A percentile compares a stretch with the other conserved stretches of the same genome.
These are phyloP conservation scores for Lucilia cuprina DNA, from an alignment of 1,140 invertebrate species.

Conservation along the genomic window DNA sequence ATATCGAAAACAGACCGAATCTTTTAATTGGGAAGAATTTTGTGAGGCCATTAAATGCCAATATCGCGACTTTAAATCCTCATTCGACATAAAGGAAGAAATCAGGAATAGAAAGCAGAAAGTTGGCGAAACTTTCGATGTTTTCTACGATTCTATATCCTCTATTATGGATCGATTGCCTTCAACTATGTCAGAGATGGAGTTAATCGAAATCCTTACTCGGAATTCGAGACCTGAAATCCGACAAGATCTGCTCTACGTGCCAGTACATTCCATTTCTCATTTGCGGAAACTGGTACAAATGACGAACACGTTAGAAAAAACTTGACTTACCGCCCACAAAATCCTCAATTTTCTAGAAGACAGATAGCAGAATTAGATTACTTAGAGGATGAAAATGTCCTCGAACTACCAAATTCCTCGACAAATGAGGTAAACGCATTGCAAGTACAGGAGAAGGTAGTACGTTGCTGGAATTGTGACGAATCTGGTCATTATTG, in stretches of 20 bases:
- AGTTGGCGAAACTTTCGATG: slow-evolving; percentile 5
- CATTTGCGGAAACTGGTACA: slow-evolving; percentile 16
- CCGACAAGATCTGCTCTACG: neutral
- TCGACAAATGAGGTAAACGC: neutral
- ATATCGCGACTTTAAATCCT: slow-evolving; percentile 19
- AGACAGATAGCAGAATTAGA: neutral
- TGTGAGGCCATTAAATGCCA: slow-evolving; percentile 13
- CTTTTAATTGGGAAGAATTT: slow-evolving; percentile 24
- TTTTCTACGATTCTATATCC: neutral
- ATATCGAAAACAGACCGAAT: neutral
- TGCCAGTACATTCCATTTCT: neutral
- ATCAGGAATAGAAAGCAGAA: slow-evolving; percentile 16
- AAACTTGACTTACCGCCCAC: neutral
- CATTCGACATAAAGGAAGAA: neutral
- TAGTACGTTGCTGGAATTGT: slow-evolving; percentile 19
- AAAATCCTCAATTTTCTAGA: neutral
- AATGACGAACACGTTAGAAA: neutral
- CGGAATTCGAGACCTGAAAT: slow-evolving; percentile 16
- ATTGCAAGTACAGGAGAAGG: neutral
- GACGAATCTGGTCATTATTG: neutral
- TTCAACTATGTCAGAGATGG: neutral
- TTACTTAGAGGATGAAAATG: neutral
- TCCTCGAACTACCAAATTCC: neutral
- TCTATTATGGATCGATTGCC: neutral
- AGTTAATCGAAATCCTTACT: slow-evolving; percentile 24